Base-by-base conservation (phyloP, 2,888 invertebrate species). In the Trachelus troglodyta region DNA sequence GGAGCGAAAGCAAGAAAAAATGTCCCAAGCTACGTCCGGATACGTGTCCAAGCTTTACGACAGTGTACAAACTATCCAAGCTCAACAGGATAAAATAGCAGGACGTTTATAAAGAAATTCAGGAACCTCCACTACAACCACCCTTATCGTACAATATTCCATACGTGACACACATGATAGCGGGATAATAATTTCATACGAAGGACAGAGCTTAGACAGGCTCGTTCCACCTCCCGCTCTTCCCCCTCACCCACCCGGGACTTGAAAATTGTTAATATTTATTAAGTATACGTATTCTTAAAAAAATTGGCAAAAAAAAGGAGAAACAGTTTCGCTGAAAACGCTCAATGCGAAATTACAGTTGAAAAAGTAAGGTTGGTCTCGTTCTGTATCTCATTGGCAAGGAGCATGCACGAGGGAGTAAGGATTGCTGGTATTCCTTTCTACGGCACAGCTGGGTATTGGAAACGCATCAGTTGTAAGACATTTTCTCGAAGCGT, bases 381-480 rank as follows among this genome's bases (percentile, higher is more conserved):
- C 23, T 23, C 23, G 23, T 23, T 56, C 56, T 23, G 56, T 56
- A 56, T 56, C 56, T 56, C 56, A 56, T 56, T 56, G 56, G 56
- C 23, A 56, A 56, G 56, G 56, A 56, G 56, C 56, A 23, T 15
- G 23, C 56, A 56, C 23, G 23, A 23, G 56, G 56, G 56, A 56
- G 9, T 56, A 56, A 23, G 56, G 56, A 56, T 56, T 56, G 23
- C 56, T 9, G 56, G 56, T 56, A 56, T 56, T 56, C 56, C 23
- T 56, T 56, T 15, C 56, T 56, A 23, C 15, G 56, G 56, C 73
- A 73, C 75, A 76, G 75, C 73, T 73, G 68, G 73, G 73, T 78
- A 78, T 78, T 76, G 78, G 76, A 78, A 78, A 78, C 73, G 76
- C 78, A 78, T 78, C 78, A 78, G 78, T 76, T 69, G 76, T 78